Evolutionary conservation across 2,113 vertebrate genomes (phyloP), one percentile per base, ranked within the genome.

Genomic region (Oryzias javanicus): DNA sequence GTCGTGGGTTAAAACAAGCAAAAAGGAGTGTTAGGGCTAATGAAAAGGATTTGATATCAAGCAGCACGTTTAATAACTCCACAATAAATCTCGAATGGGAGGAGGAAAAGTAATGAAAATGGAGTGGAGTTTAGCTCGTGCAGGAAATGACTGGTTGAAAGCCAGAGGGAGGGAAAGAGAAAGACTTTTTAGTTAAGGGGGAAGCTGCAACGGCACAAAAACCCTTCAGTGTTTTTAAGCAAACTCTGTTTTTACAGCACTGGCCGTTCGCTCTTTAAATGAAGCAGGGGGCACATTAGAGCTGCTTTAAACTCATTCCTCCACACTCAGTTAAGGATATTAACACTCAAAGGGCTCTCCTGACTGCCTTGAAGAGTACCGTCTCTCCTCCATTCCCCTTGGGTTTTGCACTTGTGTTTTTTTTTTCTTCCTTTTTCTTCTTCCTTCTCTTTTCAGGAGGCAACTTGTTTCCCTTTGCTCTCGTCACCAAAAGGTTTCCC

Each of bases 401-500:
- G 52, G 78, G 61, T 74, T 61, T 79, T 85, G 76, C 66, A n/a
- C 65, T 76, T 45, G 6, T 60, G 78, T 76, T 77, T 73, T 57
- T 56, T 55, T 59, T 15, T 22, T 22, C n/a, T 1, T 0, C 35
- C 57, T 79, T 76, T 77, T 75, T 57, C 54, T 55, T 59, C 14
- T 1, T 0, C 42, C 46, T 62, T 59, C 66, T 67, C 71, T 83
- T 71, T 79, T 85, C 68, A 86, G 77, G 82, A 89, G 84, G 84
- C 67, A 82, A 89, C 89, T 88, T 83, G 85, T 82, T 83, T 78
- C 78, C 80, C 76, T 65, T 22, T 79, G 66, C 80, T 85, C 86
- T 86, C 85, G 74, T 86, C 81, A 89, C 88, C 85, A 86, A 90
- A 90, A 87, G 72, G 77, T 91, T 91, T 89, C 79, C 86, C 91